Percentiles rank a stretch among this genome's conserved stretches.
phyloP scores from a whole-genome alignment of 2,797 vertebrate species.

The Varecia variegata region DNA sequence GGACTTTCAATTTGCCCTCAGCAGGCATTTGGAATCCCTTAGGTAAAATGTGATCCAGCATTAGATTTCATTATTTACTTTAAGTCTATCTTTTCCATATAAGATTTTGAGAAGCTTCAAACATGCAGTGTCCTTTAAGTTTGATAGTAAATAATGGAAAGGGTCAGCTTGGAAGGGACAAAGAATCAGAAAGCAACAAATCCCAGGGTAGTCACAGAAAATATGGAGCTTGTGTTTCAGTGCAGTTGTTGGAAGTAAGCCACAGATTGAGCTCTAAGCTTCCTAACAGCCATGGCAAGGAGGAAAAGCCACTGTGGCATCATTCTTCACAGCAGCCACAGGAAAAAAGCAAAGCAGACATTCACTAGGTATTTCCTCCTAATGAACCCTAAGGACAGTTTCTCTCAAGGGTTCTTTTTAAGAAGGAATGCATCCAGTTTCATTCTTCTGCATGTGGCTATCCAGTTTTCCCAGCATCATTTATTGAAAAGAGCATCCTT shows the following conservation, averaged over 20 bases:
- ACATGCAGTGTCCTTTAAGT: background rate
- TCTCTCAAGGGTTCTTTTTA: background rate
- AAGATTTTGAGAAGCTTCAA: background rate
- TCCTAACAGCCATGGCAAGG: accelerated
- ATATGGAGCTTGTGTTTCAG: accelerated
- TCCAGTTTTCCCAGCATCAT: background rate
- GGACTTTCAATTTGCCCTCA: background rate
- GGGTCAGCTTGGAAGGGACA: accelerated
- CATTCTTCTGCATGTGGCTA: background rate
- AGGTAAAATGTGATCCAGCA: background rate
- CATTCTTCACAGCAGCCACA: accelerated
- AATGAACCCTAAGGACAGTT: background rate
- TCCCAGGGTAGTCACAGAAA: no score
- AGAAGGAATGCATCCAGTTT: background rate
- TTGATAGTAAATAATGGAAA: background rate
- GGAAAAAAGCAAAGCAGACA: background rate
- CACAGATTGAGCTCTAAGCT: accelerated
- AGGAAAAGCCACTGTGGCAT: background rate
- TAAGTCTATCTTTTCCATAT: background rate
- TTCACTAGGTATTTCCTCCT: background rate
- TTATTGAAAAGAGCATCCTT: background rate
- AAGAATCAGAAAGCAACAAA: no score
- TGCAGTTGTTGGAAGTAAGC: background rate
- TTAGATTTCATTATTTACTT: background rate
- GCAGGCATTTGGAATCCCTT: background rate